Base-by-base conservation (phyloP, 2,113 vertebrate genomes). In the Silurus asotus region DNA sequence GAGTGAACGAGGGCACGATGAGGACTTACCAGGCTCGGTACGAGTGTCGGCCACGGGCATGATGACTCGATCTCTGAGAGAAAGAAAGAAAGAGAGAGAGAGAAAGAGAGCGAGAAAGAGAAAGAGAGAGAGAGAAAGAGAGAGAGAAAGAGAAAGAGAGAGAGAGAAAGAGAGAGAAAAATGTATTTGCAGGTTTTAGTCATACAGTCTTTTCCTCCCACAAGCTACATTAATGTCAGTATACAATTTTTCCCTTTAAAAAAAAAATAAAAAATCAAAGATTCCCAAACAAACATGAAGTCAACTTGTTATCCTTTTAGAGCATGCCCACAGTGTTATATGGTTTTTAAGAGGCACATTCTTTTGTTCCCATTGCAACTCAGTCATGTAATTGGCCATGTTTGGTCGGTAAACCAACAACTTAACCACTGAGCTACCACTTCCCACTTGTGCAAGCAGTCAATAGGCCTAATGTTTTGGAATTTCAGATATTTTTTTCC, bases 31-130 rank as follows among this genome's bases (percentile, higher is more conserved):
- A 89, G 93, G 93, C 56, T 94, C 94, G 59, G 93, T 93, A 88
- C 88, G 89, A 89, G 90, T 92, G 84, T 94, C 93, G 83, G 94
- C 94, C 88, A 94, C 94, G 87, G 94, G 94, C 94, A 95, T 95
- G 89, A 90, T 91, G 82, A 87, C 86, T 89, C 85, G 86, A 86
- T 89, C 83, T 87, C 74, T 88, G 91, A 23, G 61, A 62, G 20
- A 23, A 19, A 6, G 15, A 62, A 6, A 62, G 2, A 62, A 6
- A 62, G 59, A 62, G 0, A 20, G 5, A 15, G 9, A 58, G 56
- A 58, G 9, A 58, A 1, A 17, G 56, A 58, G 11, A 58, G 56
- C 9, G 61, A 62, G 20, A 23, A 19, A 6, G 15, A 62, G 2
- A 62, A 6, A 62, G 59, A 62, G 0, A 20, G 5, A 15, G 9